Evolutionary conservation across 2,888 invertebrate species (phyloP), one percentile per base, ranked within the genome.

Genomic region (Melinaea marsaeus): DNA sequence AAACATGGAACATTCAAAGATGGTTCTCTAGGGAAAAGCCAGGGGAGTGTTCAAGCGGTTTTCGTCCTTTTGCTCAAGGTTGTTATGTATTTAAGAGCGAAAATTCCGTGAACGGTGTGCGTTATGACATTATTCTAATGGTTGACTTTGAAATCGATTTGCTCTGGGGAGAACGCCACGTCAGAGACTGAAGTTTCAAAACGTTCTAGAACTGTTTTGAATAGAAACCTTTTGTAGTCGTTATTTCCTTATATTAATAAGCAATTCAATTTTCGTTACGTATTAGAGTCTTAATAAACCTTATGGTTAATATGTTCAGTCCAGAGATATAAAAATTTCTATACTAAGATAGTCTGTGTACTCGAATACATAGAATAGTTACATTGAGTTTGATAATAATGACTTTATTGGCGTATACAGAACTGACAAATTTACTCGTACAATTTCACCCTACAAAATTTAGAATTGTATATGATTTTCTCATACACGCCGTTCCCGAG

Each of bases 1-100:
- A 80, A 84, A 86, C 85, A 88, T 86, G 83, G 87, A 86, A 81
- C 86, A 78, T 76, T 78, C 78, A 80, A 87, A 90, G 90, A 90
- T 90, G 89, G 90, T 86, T 88, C 90, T 90, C 88, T 84, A 83
- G 89, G 90, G 90, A 90, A 90, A 88, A 88, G 75, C 82, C 77
- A 74, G 74, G 70, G 71, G 68, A 56, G 61, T 42, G 55, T 66
- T 64, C 71, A 84, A 55, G 74, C 80, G 68, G 77, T 78, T 81
- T 72, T 80, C 61, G 47, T 13, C 72, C 55, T 67, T 78, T 71
- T 64, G 33, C 0, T 1, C 2, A 1, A 11, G 32, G 48, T 42
- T 59, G 34, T 57, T 45, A 6, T 4, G 4, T 22, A 2, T 0
- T 63, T 76, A 71, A 46, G 63, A 77, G 60, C 69, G 63, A 74